phyloP scores from a whole-genome alignment of 2,888 invertebrate genomes.

The Nymphalis polychloros region DNA sequence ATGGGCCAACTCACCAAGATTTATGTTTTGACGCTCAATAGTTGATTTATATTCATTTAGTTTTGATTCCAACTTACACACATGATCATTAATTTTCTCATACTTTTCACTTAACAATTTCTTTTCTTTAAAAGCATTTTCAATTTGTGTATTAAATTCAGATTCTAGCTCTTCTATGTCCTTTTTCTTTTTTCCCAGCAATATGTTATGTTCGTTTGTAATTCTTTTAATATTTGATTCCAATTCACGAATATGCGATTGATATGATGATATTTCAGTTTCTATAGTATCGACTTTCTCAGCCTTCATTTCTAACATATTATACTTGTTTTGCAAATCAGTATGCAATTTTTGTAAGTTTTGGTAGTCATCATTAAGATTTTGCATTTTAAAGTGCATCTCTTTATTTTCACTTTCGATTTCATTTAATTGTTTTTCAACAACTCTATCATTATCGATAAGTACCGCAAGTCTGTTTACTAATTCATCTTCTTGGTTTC shows the following conservation, averaged over 20 bases:
- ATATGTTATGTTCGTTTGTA: constrained; percentile 62
- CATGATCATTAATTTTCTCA: constrained; percentile 74
- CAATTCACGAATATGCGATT: constrained; percentile 66
- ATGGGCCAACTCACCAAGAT: constrained; percentile 61
- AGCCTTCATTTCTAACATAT: constrained; percentile 60
- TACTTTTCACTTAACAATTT: constrained; percentile 74
- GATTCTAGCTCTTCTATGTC: constrained; percentile 73
- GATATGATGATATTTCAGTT: constrained; percentile 55
- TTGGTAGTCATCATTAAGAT: constrained; percentile 77
- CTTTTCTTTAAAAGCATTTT: constrained; percentile 74
- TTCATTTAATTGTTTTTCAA: constrained; percentile 84
- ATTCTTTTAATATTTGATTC: constrained; percentile 69
- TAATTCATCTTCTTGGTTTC: constrained; percentile 83
- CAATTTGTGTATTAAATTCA: constrained; percentile 73
- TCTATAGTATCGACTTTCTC: constrained; percentile 59
- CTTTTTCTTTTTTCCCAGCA: constrained; percentile 67
- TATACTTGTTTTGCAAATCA: constrained; percentile 68
- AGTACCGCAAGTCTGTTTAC: constrained; percentile 83
- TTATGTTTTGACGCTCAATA: constrained; percentile 59
- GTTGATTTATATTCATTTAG: constrained; percentile 62
- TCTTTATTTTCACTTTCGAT: constrained; percentile 81
- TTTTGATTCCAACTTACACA: constrained; percentile 61
- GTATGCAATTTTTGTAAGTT: constrained; percentile 70
- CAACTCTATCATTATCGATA: constrained; percentile 83
- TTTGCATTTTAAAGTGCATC: constrained; percentile 77